Conservation (phyloP, 2,797 vertebrate species). For the Sebastes itinus region DNA sequence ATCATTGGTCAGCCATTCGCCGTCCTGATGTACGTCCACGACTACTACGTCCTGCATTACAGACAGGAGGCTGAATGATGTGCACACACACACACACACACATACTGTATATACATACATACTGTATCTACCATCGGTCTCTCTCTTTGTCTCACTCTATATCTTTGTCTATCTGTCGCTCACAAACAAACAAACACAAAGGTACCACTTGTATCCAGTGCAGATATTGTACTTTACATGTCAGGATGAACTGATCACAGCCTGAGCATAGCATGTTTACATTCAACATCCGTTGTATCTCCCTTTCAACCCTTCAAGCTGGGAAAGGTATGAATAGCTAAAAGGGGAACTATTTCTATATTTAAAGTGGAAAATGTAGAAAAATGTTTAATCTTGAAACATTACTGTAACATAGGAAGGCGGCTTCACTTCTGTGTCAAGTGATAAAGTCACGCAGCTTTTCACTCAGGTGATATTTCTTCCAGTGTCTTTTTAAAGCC, state of each 20-base stretch:
- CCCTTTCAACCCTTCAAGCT: neutral
- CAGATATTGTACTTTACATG: neutral
- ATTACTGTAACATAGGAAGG: neutral
- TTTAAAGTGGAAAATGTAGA: neutral
- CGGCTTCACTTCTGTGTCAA: neutral
- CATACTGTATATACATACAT: too few relatives aligned
- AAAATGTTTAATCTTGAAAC: neutral
- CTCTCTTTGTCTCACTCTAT: neutral
- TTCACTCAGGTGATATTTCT: conserved; percentile 44
- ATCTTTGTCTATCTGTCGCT: neutral
- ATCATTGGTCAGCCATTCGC: conserved; percentile 93
- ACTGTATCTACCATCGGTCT: neutral
- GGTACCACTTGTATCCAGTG: neutral
- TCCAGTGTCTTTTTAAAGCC: neutral
- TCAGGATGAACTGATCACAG: neutral
- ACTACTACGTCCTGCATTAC: conserved; percentile 90
- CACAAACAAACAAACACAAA: neutral
- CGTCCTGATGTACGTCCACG: conserved; percentile 94
- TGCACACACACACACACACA: neutral
- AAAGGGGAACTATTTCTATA: neutral
- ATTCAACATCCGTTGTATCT: neutral
- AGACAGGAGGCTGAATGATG: conserved; percentile 61
- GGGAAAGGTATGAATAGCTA: neutral
- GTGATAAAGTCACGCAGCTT: neutral
- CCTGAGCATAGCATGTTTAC: conserved; percentile 33